Percentiles rank a stretch among this genome's conserved stretches.
phyloP scores from a whole-genome alignment of 2,113 vertebrate genomes.

The Tyrannus savana region DNA sequence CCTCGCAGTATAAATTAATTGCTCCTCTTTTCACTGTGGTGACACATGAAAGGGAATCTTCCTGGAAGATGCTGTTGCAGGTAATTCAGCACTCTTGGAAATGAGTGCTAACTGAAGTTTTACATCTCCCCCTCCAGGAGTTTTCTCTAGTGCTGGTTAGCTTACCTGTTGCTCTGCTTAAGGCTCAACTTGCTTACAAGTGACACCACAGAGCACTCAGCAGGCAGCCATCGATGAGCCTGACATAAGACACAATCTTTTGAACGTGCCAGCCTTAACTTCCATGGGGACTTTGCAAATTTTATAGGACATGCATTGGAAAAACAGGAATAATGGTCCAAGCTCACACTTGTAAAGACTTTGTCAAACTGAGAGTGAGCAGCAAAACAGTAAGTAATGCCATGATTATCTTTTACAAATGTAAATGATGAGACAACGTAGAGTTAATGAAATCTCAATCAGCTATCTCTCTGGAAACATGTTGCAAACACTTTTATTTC shows the following conservation, averaged over 20 bases:
- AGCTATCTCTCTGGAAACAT: constrained; percentile 7
- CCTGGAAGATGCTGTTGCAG: accelerated
- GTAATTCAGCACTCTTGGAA: not conserved
- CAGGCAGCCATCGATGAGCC: not conserved
- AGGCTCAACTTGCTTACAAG: not conserved
- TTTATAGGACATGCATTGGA: not conserved
- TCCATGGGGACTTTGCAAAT: not conserved
- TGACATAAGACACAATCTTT: accelerated
- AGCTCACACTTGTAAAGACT: not conserved
- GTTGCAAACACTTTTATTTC: constrained; percentile 27
- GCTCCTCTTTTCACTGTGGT: not conserved
- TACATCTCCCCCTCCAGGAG: not conserved
- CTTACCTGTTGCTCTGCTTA: not conserved
- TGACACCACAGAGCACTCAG: not conserved
- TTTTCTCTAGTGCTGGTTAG: not conserved
- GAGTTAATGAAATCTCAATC: constrained; percentile 7
- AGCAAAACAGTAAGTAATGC: not conserved
- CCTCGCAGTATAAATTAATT: not conserved
- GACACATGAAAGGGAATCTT: not conserved
- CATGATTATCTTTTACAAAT: not conserved
- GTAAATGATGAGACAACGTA: not conserved
- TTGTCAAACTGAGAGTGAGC: not conserved
- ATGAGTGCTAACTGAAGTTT: not conserved
- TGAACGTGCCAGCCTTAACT: not conserved
- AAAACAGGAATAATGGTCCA: not conserved